Evolutionary conservation across 2,113 vertebrate genomes (phyloP), one percentile per base, ranked within the genome.

Genomic region (Sinocyclocheilus maitianheensis): DNA sequence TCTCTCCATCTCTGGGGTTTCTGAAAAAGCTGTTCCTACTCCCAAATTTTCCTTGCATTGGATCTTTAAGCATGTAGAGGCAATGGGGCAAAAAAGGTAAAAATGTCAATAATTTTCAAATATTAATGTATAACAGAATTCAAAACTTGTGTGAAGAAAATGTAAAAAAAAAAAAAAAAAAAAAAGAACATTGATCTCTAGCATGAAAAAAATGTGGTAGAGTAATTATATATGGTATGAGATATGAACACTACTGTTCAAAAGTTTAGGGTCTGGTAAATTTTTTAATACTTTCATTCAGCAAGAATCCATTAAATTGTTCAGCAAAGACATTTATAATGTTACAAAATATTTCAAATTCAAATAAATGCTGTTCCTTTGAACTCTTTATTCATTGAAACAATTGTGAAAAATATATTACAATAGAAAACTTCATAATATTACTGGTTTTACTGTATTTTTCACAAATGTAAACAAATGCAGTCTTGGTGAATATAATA

Each of bases 1-100:
- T 94, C 98, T 95, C 93, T 97, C 95, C 97, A 98, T 99, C 96
- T 99, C 98, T 40, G 98, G 98, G 24, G 97, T 99, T 92, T 97
- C 97, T 91, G 97, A 96, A 53, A 99, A 94, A 8, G 97, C 94
- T 5, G 96, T 99, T 94, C 97, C 98, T 90, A 94, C 95, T 90
- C 96, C 97, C 93, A 98, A 89, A 85, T 95, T 96, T 92, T 96
- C 96, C 95, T 98, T 99, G 92, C 99, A 99, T 43, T 96, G 96
- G 94, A 96, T 95, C 97, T 99, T 97, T 90, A 85, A 88, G 91
- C 26, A 75, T 92, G 93, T 77, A 94, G 81, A 89, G 90, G 80
- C 65, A 85, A 77, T 85, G 84, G 71, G 60, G 51, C 6, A 76
- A 34, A 37, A 58, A 84, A 13, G 24, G 14, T 58, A 26, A 8